Percentiles rank a stretch among this genome's conserved stretches.
Evolutionary conservation across 2,797 vertebrate genomes (phyloP).

Genomic region (Premnoplex brunnescens): DNA sequence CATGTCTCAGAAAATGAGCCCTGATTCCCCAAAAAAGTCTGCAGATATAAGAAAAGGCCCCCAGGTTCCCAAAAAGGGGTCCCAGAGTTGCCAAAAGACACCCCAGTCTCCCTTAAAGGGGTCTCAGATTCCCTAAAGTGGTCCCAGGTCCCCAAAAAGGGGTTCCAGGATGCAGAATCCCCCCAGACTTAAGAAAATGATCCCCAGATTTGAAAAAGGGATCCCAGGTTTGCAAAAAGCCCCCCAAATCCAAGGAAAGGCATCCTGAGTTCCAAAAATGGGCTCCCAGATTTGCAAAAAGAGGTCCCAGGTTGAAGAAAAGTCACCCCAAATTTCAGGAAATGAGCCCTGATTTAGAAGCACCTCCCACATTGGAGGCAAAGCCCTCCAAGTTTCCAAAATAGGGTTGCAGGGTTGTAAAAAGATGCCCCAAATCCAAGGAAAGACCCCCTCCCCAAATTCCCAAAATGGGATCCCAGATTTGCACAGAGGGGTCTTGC

Average conservation of each 20-base stretch:
- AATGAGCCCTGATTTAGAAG: neutral
- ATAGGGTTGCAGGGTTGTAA: neutral
- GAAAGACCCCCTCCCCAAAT: neutral
- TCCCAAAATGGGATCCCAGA: accelerated
- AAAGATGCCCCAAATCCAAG: neutral
- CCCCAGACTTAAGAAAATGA: neutral
- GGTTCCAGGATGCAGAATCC: neutral
- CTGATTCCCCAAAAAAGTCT: no score
- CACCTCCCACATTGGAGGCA: neutral
- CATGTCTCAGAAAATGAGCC: neutral
- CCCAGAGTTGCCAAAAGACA: neutral
- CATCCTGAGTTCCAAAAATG: no score
- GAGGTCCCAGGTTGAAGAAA: neutral
- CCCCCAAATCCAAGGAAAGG: neutral
- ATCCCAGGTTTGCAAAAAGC: neutral
- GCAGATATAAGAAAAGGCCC: neutral
- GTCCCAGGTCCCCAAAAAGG: neutral
- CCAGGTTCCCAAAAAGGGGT: neutral
- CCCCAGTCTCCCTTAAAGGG: neutral
- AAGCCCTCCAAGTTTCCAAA: neutral
- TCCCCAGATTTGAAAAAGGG: no score
- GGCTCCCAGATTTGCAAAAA: neutral
- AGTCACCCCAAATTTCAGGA: neutral
- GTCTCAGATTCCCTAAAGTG: neutral
- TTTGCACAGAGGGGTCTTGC: neutral